These are phyloP conservation scores for Amaurobius ferox DNA, from an alignment of 2,888 invertebrate genomes.

Conservation along the genomic window DNA sequence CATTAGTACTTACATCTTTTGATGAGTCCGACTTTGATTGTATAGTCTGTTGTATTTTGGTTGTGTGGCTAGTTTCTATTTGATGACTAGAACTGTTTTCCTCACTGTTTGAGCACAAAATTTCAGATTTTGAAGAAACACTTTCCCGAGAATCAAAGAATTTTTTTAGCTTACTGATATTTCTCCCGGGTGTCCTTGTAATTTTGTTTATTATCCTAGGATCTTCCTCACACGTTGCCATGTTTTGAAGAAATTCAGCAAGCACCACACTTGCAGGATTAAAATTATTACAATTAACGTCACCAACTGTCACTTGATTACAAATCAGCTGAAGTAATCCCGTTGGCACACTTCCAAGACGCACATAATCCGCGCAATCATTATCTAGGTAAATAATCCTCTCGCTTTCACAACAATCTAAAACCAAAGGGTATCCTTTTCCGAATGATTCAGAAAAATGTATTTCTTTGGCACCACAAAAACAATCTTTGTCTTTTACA, in stretches of 20 bases:
- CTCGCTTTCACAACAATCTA: conserved; percentile 27
- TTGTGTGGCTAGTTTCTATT: no score
- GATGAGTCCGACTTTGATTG: no score
- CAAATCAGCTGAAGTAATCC: conserved; percentile 42
- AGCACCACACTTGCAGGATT: background rate
- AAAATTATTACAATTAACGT: background rate
- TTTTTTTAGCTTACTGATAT: conserved; percentile 54
- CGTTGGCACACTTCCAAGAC: conserved; percentile 26
- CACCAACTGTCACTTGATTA: background rate
- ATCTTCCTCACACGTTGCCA: conserved; percentile 43
- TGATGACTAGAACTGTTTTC: background rate
- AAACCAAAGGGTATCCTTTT: conserved; percentile 9
- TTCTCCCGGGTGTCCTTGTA: conserved; percentile 43
- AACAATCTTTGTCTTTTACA: background rate
- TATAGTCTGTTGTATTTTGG: no score
- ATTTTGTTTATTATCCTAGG: conserved; percentile 30
- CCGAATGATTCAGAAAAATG: background rate
- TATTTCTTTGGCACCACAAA: background rate
- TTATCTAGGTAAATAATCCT: conserved; percentile 22
- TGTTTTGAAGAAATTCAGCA: conserved; percentile 6
- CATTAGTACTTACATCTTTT: no score
- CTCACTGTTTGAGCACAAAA: background rate
- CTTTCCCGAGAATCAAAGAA: conserved; percentile 39
- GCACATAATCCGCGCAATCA: conserved; percentile 36
- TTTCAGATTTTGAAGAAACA: background rate